Percentiles rank a stretch among this genome's conserved stretches.
Evolutionary conservation across 2,113 vertebrate genomes (phyloP).

Genomic region (Struthidea cinerea): DNA sequence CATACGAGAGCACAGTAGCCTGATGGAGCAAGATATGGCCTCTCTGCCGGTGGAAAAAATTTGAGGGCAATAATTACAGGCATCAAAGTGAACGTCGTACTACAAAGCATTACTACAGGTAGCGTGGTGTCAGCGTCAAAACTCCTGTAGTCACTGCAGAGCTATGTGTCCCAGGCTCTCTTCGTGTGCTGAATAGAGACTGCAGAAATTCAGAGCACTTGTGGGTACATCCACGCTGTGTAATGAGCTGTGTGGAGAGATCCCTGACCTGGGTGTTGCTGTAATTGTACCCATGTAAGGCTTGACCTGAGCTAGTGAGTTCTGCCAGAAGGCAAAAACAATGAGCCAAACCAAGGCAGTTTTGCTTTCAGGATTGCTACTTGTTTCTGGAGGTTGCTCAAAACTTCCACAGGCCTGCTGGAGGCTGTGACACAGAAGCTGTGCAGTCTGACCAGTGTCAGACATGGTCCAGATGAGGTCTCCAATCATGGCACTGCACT

Average conservation of each 20-base stretch:
- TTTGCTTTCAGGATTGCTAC: not conserved
- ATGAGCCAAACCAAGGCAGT: not conserved
- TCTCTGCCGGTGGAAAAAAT: not conserved
- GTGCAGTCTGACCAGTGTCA: not conserved
- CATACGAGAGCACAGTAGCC: not conserved
- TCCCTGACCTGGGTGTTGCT: not conserved
- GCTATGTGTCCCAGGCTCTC: not conserved
- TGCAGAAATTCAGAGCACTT: not conserved
- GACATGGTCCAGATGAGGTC: not conserved
- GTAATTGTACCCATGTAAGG: not conserved
- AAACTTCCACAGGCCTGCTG: not conserved
- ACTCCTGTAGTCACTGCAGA: not conserved
- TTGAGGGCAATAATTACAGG: not conserved
- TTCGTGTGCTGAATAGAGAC: not conserved
- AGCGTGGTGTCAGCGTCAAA: not conserved
- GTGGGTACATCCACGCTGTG: rapidly evolving
- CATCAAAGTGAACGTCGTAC: not conserved
- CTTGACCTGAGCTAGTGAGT: not conserved
- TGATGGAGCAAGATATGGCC: not conserved
- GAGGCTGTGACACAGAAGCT: not conserved
- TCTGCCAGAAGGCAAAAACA: not conserved
- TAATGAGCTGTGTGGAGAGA: not conserved
- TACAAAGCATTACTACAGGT: not conserved
- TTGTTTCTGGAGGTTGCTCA: not conserved
- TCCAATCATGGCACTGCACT: not conserved